Evolutionary conservation across 1,140 invertebrate species (phyloP), one percentile per base, ranked within the genome.

Genomic region (Ptiloglossa arizonensis): DNA sequence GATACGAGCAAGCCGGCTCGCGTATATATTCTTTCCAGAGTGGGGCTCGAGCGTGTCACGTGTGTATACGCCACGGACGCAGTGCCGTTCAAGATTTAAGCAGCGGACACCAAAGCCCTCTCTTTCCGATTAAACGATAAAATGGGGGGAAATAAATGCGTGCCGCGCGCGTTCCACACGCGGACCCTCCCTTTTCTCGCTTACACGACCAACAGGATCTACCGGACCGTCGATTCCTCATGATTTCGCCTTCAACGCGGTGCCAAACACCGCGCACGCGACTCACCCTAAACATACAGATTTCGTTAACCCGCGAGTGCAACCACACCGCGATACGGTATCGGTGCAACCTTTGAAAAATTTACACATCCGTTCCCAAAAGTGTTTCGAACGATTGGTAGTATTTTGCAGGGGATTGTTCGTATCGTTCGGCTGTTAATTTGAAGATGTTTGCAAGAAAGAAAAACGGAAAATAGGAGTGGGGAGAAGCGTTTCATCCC

Each of bases 51-150:
- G 38, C 59, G 38, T 59, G 50, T 79, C 48, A 50, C 48, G 27
- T 46, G 48, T 59, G 41, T 22, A 46, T 41, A 66, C 69, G 48
- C 48, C 19, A 9, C 1, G 73, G 64, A 56, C 59, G 48, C 67
- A 60, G 57, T 54, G 52, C 22, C 44, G 80, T 71, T 76, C 38
- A 81, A 76, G 59, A 80, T 81, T 81, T 81, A 81, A 83, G 71
- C 32, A 83, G 60, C 54, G 54, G 71, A 70, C 35, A 38, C 44
- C 44, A 38, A 80, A 44, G 24, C 41, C 38, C 38, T 75, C 38
- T 75, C 46, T 56, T 59, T 56, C 41, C 68, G 80, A 82, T 86
- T 79, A 50, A 72, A 79, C 70, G 84, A 85, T 87, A 87, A 79
- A 78, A 67, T 3, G 1, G 13, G 13, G 38, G 46, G 27, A 81